Evolutionary conservation across 2,888 invertebrate genomes (phyloP).

Genomic region (Pandemis corylana): DNA sequence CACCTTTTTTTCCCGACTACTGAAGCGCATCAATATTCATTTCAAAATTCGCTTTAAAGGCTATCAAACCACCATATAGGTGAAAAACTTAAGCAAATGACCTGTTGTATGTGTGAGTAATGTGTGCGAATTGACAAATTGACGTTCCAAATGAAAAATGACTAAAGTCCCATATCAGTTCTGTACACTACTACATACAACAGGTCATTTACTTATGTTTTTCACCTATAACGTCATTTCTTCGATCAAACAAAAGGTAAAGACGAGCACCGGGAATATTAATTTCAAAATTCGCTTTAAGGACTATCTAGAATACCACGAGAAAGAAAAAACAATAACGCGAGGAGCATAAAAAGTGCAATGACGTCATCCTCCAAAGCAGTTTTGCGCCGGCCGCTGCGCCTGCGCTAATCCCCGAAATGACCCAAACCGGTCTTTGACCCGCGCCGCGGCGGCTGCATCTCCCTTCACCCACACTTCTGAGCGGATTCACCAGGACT

Average conservation of each 20-base stretch:
- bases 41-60: too few species aligned
- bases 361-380: conserved; percentile 72
- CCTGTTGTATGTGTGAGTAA: too few species aligned
- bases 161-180: too few species aligned
- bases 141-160: too few species aligned
- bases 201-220: too few species aligned
- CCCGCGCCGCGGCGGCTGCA: conserved; percentile 48
- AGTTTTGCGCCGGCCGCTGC: conserved; percentile 54
- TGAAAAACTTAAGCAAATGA: too few species aligned
- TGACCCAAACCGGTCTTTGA: conserved; percentile 80
- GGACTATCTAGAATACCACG: neutral
- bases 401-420: conserved; percentile 67
- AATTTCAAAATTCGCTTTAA: neutral
- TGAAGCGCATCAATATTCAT: neutral
- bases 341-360: conserved; percentile 57
- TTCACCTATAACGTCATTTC: too few species aligned
- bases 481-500: neutral
- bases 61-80: too few species aligned
- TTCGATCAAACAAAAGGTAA: too few species aligned
- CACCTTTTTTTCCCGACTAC: neutral
- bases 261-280: neutral
- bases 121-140: too few species aligned
- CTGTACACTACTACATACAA: too few species aligned
- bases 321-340: conserved; percentile 7
- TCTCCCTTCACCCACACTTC: neutral